Percentiles rank a stretch among this genome's conserved stretches.
phyloP scores from a whole-genome alignment of 2,797 vertebrate genomes.

The Bufotes viridis region DNA sequence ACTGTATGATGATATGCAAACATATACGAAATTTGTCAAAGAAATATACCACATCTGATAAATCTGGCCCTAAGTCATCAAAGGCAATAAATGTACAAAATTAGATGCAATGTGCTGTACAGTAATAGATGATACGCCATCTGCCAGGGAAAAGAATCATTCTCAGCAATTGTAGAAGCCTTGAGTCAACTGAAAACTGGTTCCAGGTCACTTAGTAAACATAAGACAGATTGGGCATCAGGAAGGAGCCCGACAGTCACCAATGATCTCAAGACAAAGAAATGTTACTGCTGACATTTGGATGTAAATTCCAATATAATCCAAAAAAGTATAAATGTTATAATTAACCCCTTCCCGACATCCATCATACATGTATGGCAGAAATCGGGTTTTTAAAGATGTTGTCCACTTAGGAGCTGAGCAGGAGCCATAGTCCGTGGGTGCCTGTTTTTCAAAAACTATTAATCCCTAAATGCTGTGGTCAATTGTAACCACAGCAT shows the following conservation, averaged over 20 bases:
- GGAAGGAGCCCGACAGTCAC: neutral
- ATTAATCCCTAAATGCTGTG: too few relatives aligned
- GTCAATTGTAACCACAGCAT: too few relatives aligned
- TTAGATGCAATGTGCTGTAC: constrained; percentile 38
- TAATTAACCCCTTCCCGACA: too few relatives aligned
- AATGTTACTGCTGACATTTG: neutral
- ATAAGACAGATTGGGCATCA: constrained; percentile 1
- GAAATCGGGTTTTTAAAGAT: too few relatives aligned
- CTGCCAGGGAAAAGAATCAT: constrained; percentile 44
- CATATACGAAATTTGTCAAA: constrained; percentile 32
- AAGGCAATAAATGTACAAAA: constrained; percentile 41
- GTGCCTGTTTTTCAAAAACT: too few relatives aligned
- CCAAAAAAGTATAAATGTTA: too few relatives aligned
- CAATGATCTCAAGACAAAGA: neutral
- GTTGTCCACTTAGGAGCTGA: too few relatives aligned
- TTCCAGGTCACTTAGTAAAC: constrained; percentile 28
- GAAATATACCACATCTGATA: constrained; percentile 7
- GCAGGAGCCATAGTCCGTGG: too few relatives aligned
- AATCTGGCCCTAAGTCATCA: constrained; percentile 36
- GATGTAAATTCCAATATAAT: neutral
- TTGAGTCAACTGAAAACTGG: constrained; percentile 41
- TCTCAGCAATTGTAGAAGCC: constrained; percentile 9
- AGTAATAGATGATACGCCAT: constrained; percentile 44
- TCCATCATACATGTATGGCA: too few relatives aligned
- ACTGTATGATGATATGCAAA: constrained; percentile 31